Conservation (phyloP, 1,140 invertebrate genomes). For the Drosophila sechellia region DNA sequence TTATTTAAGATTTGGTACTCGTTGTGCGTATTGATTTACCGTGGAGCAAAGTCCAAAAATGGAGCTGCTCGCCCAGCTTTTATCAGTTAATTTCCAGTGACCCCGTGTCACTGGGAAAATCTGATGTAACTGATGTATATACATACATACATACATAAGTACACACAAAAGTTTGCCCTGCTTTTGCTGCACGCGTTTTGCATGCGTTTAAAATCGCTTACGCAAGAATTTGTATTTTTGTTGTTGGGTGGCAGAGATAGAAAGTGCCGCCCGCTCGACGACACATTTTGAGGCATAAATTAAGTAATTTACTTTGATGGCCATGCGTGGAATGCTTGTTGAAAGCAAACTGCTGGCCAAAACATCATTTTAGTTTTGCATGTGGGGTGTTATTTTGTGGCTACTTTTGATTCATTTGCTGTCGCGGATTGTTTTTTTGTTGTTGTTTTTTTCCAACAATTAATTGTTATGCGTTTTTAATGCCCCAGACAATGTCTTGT, state of each 20-base stretch:
- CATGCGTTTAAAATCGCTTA: constrained; percentile 70
- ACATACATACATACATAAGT: too few relatives aligned
- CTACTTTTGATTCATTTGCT: constrained; percentile 68
- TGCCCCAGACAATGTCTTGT: constrained; percentile 28
- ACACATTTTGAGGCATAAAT: constrained; percentile 74
- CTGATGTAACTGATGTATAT: constrained; percentile 54
- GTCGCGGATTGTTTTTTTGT: constrained; percentile 50
- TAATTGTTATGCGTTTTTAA: constrained; percentile 79
- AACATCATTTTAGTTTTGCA: not conserved
- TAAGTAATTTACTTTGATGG: constrained; percentile 67
- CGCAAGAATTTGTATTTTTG: constrained; percentile 38
- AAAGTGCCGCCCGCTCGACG: constrained; percentile 58
- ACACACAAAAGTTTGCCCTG: constrained; percentile 1
- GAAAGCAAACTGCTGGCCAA: constrained; percentile 4
- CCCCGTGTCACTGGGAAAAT: constrained; percentile 39
- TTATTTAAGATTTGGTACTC: constrained; percentile 70
- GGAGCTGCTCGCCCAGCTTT: constrained; percentile 10
- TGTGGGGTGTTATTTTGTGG: not conserved
- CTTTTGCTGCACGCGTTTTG: constrained; percentile 69
- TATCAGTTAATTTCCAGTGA: constrained; percentile 63
- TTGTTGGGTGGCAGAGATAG: constrained; percentile 67
- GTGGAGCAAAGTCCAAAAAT: constrained; percentile 33
- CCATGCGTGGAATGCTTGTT: constrained; percentile 23
- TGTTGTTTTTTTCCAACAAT: constrained; percentile 52
- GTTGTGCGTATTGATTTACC: constrained; percentile 63